Evolutionary conservation across 2,888 invertebrate species (phyloP).

Genomic region (Choristoneura rosaceana): DNA sequence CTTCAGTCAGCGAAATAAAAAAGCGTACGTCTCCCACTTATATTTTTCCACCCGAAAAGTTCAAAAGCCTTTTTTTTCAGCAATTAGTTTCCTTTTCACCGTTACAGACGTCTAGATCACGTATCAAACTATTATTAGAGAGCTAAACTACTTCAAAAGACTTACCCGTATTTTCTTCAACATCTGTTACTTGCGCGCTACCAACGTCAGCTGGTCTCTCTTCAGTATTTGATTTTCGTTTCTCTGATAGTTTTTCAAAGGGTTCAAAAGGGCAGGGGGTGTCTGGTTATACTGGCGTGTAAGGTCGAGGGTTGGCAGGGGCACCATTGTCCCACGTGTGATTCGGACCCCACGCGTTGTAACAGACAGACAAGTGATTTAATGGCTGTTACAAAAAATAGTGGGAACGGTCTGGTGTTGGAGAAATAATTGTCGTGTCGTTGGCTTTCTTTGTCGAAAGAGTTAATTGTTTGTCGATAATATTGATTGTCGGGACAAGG

Average conservation of each 20-base stretch:
- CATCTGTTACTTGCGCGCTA: slow-evolving; percentile 65
- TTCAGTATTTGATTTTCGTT: slow-evolving; percentile 44
- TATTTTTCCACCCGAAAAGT: slow-evolving; percentile 2
- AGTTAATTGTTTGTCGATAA: slow-evolving; percentile 32
- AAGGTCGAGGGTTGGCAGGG: slow-evolving; percentile 61
- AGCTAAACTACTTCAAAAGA: slow-evolving; percentile 72
- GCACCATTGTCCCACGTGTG: slow-evolving; percentile 73
- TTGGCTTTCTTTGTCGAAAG: slow-evolving; percentile 29
- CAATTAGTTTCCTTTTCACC: slow-evolving; percentile 43
- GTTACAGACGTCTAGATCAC: slow-evolving; percentile 54
- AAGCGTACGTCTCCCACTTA: not conserved
- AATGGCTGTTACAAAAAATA: slow-evolving; percentile 69
- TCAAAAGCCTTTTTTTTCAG: slow-evolving; percentile 5
- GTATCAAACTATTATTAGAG: slow-evolving; percentile 65
- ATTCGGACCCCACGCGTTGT: slow-evolving; percentile 77
- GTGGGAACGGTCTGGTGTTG: slow-evolving; percentile 44
- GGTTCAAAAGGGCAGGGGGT: slow-evolving; percentile 46
- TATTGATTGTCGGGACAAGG: slow-evolving; percentile 18
- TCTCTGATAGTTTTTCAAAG: slow-evolving; percentile 30
- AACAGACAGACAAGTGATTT: slow-evolving; percentile 73
- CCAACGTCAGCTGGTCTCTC: slow-evolving; percentile 55
- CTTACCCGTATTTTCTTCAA: slow-evolving; percentile 58
- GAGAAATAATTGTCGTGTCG: slow-evolving; percentile 35
- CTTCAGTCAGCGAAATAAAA: not conserved
- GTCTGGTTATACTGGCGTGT: slow-evolving; percentile 50